Evolutionary conservation across 2,113 vertebrate species (phyloP), one percentile per base, ranked within the genome.

Genomic region (Nesogale talazaci): DNA sequence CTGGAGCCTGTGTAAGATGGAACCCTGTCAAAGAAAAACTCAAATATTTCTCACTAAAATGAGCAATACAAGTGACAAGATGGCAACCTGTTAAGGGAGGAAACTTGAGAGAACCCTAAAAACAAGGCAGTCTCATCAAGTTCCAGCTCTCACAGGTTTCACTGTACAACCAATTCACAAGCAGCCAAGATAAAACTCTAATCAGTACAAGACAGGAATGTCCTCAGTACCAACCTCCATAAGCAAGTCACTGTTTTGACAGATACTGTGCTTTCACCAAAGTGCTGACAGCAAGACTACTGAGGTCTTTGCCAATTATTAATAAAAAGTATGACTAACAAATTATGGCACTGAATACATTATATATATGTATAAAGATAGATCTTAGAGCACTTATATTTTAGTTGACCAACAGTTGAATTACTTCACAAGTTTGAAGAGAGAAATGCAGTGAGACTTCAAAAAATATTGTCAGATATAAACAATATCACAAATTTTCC

Each of bases 161-260:
- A 72, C n/a, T 36, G 20, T 36, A 86, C 23, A 89, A 69, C 67
- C 80, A 94, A 70, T 86, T 93, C n/a, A 75, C 65, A 90, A 83
- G 31, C n/a, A 94, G 34, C 72, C 79, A 42, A 86, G 84, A 90
- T 90, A 95, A 90, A 74, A 72, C 76, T 74, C 86, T 95, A 94
- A 95, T 96, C 96, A 95, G 72, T 88, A 94, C 65, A 80, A 87
- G 38, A 63, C 94, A 96, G 94, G 63, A 82, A 88, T 76, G 74
- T 22, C 70, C 63, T 86, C 75, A 4, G 82, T 38, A 61, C 70
- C 27, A 15, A 52, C 34, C 16, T 78, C 42, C 2, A 82, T 63
- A 95, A 95, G 92, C 89, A 94, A 86, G 80, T 83, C 76, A 52
- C 27, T 69, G 63, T 90, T 83, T 22, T 88, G 7, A 90, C 78